Base-by-base conservation (phyloP, 2,888 invertebrate genomes). In the Drosophila barbarae region DNA sequence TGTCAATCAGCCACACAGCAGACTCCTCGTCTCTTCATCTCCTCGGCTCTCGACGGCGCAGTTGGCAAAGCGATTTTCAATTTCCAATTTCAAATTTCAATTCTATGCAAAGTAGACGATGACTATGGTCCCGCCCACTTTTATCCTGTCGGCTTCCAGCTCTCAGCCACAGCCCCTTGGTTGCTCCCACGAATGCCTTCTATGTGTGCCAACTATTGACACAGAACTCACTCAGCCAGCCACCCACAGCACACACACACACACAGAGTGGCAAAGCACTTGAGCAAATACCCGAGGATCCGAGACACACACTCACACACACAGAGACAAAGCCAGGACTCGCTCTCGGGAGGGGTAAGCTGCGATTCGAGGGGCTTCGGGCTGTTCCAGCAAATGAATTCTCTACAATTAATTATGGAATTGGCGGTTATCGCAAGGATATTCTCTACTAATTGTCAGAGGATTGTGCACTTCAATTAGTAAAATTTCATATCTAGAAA, bases 141-240 rank as follows among this genome's bases (percentile, higher is more conserved):
- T n/a, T 5, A 42, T 21, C 12, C 21, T 18, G 12, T 7, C 13
- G 38, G 38, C 38, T 38, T 13, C 18, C 26, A 28, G 12, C 15
- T 23, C 28, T 12, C 61, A 13, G 30, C 32, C 32, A 7, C 26
- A n/a, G 30, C 21, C 12, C 26, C 41, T 41, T 41, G 23, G 41
- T 41, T 23, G 41, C 23, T 26, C 15, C 26, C n/a, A 71, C 66
- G 56, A 59, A 68, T 72, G 72, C 50, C 63, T 69, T 55, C 73
- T 64, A 68, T 77, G 78, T 78, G 58, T 78, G 79, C 82, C 76
- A 82, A 76, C 76, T 79, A 79, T 79, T 84, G 79, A 82, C 83
- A 82, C 71, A 84, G 65, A 74, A 78, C 78, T 72, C 78, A 12
- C 60, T 47, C 51, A 34, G 10, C 23, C 54, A 44, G 6, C 34